These are phyloP conservation scores for Drosophila dives DNA, from an alignment of 2,888 invertebrate genomes.

Conservation along the genomic window DNA sequence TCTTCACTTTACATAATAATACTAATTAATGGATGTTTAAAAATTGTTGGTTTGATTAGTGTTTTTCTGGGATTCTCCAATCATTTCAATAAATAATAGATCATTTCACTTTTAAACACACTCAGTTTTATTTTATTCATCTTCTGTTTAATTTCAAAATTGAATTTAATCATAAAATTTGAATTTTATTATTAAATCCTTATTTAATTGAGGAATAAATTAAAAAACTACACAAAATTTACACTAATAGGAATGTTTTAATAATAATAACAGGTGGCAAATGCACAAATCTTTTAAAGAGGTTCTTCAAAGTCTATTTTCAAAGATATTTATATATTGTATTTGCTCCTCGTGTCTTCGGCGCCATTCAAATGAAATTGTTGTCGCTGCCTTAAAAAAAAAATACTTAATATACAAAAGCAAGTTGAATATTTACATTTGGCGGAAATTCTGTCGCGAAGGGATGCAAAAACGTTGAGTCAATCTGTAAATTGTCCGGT, in stretches of 20 bases:
- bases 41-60: background rate
- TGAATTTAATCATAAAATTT: background rate
- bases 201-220: background rate
- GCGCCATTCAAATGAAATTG: conserved; percentile 13
- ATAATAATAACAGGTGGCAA: background rate
- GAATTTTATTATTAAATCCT: background rate
- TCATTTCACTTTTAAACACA: background rate
- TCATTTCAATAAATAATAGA: background rate
- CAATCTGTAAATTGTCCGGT: conserved; percentile 27
- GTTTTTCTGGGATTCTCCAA: background rate
- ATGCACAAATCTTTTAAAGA: background rate
- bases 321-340: no score
- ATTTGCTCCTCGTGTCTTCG: background rate
- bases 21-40: background rate
- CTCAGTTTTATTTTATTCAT: background rate
- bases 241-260: no score
- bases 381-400: conserved; percentile 13
- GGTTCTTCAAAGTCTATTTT: no score
- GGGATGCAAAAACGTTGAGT: conserved; percentile 25
- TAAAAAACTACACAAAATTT: background rate
- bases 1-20: background rate
- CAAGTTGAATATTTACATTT: conserved; percentile 45
- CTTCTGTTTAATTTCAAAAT: background rate
- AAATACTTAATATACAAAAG: conserved; percentile 21
- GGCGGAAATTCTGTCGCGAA: conserved; percentile 16